Base-by-base conservation (phyloP, 2,113 vertebrate genomes). In the Otus sunia region DNA sequence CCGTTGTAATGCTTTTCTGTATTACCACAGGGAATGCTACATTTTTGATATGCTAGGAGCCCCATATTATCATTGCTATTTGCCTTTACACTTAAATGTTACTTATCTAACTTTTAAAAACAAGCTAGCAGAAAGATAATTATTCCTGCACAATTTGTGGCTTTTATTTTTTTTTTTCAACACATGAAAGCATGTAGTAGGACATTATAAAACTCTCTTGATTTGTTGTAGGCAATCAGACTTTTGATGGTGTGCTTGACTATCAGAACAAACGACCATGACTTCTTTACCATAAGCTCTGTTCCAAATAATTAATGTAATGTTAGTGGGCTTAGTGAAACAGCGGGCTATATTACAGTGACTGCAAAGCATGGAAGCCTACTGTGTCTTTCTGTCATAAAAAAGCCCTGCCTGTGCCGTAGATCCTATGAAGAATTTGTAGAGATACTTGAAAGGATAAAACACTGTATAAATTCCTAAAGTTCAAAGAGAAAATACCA, bases 401-500 rank as follows among this genome's bases (percentile, higher is more conserved):
- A 92, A 86, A 72, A 58, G 82, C 87, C 52, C 80, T 94, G 90
- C 74, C 77, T 78, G 72, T 96, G 94, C 87, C 91, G 85, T 88
- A 96, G 71, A 92, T 97, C 96, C 92, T 86, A 86, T 95, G 94
- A 97, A 88, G 92, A 95, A 83, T 96, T 97, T 95, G 41, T 76
- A 93, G 89, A 96, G 77, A 88, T 78, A 72, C 77, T 97, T 88
- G 73, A 95, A 96, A 97, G 77, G 77, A 95, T 97, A 96, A 97
- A 97, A 84, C 85, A 92, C 91, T 56, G 62, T 96, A 97, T 84
- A 95, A 97, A 92, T 97, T 95, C 97, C 94, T 95, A 14, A 95
- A 86, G 96, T 97, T 96, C 92, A 96, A 94, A 97, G 94, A 95
- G 88, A 97, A 98, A 96, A 97, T 92, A 94, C 96, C 95, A 96